Base-by-base conservation (phyloP, 2,113 vertebrate species). In the Epinephelus lanceolatus region DNA sequence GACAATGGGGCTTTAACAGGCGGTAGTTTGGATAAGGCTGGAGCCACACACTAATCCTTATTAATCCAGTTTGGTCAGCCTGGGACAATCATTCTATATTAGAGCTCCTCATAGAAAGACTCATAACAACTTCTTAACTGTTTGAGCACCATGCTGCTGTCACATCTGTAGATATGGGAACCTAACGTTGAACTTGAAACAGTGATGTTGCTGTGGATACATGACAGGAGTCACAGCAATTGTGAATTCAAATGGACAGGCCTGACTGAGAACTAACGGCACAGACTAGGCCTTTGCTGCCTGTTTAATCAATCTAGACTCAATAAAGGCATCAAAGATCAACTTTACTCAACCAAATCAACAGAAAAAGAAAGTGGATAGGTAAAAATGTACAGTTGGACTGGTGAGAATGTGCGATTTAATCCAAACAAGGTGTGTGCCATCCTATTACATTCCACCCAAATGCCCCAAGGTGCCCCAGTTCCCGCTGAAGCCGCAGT, bases 11-110 rank as follows among this genome's bases (percentile, higher is more conserved):
- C 42, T 71, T 89, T 83, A 87, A 65, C 76, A 88, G 73, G 91
- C 81, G 86, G 80, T 78, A 84, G 86, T 65, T 81, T 75, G 87
- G 85, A 81, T 80, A 81, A 69, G 69, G 67, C 80, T 78, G 73
- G 71, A 87, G 72, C 82, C 72, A 47, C 65, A 61, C 60, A 61
- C 75, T 84, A 71, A 88, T 91, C 67, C 80, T 82, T 70, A 85
- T 83, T 89, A 83, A 89, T 83, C 60, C 59, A 18, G 52, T 61
- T 76, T 80, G 57, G 69, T 84, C 73, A 85, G 69, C 49, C n/a
- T 51, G 25, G 66, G 78, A 83, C 49, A 72, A 71, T 72, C 59
- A 72, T 82, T 83, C 27, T 71, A 74, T 81, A n/a, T 81, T 74
- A 52, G 18, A 66, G 33, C 42, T 76, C 74, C 4, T 66, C 51